Evolutionary conservation across 1,140 invertebrate species (phyloP).

Genomic region (Leguminivora glycinivorella): DNA sequence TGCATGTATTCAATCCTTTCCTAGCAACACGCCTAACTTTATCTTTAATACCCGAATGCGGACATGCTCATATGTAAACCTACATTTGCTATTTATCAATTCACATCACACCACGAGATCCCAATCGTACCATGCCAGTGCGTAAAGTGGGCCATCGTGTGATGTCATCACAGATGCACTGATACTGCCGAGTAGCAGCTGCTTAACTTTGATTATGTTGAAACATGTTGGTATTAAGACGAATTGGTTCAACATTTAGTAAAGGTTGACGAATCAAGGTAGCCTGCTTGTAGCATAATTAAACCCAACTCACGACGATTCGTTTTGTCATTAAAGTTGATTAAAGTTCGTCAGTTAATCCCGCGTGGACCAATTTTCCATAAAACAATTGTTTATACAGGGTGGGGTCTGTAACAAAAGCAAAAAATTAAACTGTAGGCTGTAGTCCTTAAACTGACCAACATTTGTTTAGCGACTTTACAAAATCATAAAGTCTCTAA

Average conservation of each 20-base stretch:
- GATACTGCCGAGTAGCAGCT: constrained; percentile 1
- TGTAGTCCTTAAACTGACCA: too few species aligned
- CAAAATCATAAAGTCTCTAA: too few species aligned
- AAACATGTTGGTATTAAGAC: constrained; percentile 22
- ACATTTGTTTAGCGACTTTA: too few species aligned
- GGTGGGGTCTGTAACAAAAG: too few species aligned
- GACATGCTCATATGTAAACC: constrained; percentile 16
- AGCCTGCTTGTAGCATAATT: not conserved
- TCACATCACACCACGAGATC: constrained; percentile 26
- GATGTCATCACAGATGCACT: constrained; percentile 20
- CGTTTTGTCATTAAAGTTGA: not conserved
- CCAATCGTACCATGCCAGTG: constrained; percentile 16
- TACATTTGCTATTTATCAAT: constrained; percentile 19
- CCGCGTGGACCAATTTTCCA: not conserved
- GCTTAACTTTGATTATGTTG: constrained; percentile 2
- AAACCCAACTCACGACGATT: not conserved
- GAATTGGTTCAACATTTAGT: constrained; percentile 21
- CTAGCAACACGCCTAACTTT: not conserved
- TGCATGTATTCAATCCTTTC: constrained; percentile 10
- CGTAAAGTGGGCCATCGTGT: constrained; percentile 12
- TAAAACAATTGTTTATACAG: too few species aligned
- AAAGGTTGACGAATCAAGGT: constrained; percentile 17
- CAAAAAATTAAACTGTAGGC: too few species aligned
- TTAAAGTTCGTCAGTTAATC: not conserved
- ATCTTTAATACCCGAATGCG: not conserved